Evolutionary conservation across 2,888 invertebrate genomes (phyloP).

Genomic region (Vanessa cardui): DNA sequence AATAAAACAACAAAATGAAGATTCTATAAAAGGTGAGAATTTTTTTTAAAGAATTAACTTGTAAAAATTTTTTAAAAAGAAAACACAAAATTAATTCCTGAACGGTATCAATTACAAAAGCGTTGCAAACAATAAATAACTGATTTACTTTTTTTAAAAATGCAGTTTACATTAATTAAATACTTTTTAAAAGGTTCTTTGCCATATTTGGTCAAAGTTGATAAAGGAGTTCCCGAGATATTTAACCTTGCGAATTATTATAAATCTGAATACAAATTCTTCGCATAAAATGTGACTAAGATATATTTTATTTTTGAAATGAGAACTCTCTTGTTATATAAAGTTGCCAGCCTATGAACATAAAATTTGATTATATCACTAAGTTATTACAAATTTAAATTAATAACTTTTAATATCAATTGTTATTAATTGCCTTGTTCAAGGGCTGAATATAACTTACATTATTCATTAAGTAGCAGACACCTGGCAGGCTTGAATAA

Average conservation of each 20-base stretch:
- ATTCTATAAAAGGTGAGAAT: no score
- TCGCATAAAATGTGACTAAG: no score
- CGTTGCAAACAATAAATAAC: not conserved
- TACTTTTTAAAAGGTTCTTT: slow-evolving; percentile 19
- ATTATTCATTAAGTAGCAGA: slow-evolving; percentile 23
- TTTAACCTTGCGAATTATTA: slow-evolving; percentile 17
- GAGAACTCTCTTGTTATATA: no score
- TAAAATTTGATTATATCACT: slow-evolving; percentile 6
- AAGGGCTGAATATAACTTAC: slow-evolving; percentile 6
- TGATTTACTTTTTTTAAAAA: slow-evolving; percentile 9
- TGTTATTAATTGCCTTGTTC: slow-evolving; percentile 18
- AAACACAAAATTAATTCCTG: no score
- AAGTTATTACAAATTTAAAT: slow-evolving; percentile 5
- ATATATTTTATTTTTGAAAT: no score
- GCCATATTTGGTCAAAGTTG: slow-evolving; percentile 23
- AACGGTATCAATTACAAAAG: no score
- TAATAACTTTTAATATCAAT: slow-evolving; percentile 16
- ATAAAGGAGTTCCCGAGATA: slow-evolving; percentile 26
- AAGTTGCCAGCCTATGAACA: no score
- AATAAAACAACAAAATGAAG: no score
- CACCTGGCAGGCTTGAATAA: slow-evolving; percentile 22
- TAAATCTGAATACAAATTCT: not conserved
- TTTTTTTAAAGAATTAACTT: no score
- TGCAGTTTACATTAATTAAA: slow-evolving; percentile 16
- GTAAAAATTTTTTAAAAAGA: no score